phyloP scores from a whole-genome alignment of 2,888 invertebrate species.

The Yponomeuta plumbellus region DNA sequence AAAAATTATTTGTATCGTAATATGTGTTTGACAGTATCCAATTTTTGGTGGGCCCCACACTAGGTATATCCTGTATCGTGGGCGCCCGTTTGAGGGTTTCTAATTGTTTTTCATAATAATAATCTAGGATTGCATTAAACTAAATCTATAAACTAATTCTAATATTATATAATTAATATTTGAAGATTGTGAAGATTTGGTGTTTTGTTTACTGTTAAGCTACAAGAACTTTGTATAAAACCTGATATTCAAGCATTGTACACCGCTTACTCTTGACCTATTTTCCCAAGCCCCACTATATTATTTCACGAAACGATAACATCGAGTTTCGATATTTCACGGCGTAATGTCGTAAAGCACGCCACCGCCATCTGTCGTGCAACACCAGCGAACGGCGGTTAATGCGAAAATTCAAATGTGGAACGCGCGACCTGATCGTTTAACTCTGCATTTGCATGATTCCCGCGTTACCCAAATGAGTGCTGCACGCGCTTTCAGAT shows the following conservation, averaged over 20 bases:
- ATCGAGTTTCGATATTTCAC: slow-evolving; percentile 8
- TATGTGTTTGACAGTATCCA: no score
- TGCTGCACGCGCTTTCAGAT: slow-evolving; percentile 19
- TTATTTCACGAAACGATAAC: slow-evolving; percentile 6
- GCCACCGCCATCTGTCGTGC: slow-evolving; percentile 31
- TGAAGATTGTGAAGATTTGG: no score
- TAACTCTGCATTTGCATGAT: slow-evolving; percentile 33
- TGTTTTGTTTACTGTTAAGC: no score
- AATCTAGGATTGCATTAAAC: no score
- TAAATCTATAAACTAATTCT: no score
- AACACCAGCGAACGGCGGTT: slow-evolving; percentile 26
- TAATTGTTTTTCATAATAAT: no score
- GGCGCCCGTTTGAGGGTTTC: no score
- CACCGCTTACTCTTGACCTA: neutral
- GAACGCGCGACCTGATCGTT: slow-evolving; percentile 23
- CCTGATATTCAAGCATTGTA: neutral
- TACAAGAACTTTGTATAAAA: no score
- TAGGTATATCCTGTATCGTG: no score
- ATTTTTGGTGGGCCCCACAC: no score
- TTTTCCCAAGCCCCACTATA: neutral
- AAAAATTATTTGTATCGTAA: no score
- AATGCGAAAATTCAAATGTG: slow-evolving; percentile 30
- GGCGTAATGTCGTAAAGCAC: slow-evolving; percentile 15
- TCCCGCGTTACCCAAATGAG: slow-evolving; percentile 35
- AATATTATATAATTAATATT: no score